Percentiles rank a stretch among this genome's conserved stretches.
Evolutionary conservation across 2,888 invertebrate genomes (phyloP).

Genomic region (Pseudanteris insignis): DNA sequence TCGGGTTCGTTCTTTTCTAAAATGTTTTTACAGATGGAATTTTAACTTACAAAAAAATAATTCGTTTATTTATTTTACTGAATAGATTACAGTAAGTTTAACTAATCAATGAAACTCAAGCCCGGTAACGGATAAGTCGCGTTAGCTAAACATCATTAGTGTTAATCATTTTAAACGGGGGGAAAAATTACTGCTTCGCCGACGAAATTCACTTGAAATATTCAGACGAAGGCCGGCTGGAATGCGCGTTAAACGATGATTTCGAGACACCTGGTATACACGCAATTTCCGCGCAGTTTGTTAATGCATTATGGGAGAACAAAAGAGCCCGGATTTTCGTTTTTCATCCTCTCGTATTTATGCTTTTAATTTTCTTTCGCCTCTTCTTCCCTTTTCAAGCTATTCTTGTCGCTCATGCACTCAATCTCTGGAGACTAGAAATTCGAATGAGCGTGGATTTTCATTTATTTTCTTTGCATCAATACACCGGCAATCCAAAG

Average conservation of each 20-base stretch:
- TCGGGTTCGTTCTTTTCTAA: no score
- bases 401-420: slow-evolving; percentile 29
- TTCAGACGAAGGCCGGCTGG: slow-evolving; percentile 3
- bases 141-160: not conserved
- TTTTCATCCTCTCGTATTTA: slow-evolving; percentile 26
- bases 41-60: no score
- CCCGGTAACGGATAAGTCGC: no score
- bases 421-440: slow-evolving; percentile 33
- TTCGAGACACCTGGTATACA: slow-evolving; percentile 15
- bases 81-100: no score
- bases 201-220: slow-evolving; percentile 13
- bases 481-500: slow-evolving; percentile 22
- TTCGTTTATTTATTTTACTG: no score
- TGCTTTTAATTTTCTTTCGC: slow-evolving; percentile 37
- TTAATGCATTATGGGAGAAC: slow-evolving; percentile 31
- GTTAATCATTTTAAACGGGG: not conserved
- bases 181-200: slow-evolving; percentile 1
- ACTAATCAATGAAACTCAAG: no score
- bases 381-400: slow-evolving; percentile 31
- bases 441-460: slow-evolving; percentile 29
- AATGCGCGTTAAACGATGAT: slow-evolving; percentile 11
- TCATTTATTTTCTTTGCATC: slow-evolving; percentile 32
- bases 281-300: slow-evolving; percentile 29
- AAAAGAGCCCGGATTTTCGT: slow-evolving; percentile 28
- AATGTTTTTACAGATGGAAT: no score